Evolutionary conservation across 2,888 invertebrate species (phyloP), one percentile per base, ranked within the genome.

Genomic region (Euplagia quadripunctaria): DNA sequence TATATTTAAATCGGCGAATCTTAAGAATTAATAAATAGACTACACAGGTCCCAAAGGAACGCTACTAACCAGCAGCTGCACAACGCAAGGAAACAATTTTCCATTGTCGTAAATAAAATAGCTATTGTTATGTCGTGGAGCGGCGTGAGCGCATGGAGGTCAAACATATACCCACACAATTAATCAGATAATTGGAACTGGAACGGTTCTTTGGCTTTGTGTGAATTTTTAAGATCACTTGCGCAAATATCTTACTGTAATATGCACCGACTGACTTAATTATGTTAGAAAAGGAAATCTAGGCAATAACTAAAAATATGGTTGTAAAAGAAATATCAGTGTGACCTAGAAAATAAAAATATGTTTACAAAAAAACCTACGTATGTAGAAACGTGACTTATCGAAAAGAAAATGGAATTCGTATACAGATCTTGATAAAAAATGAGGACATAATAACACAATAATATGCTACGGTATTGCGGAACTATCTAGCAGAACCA

Each of bases 141-240:
- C 82, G 81, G 81, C 80, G 79, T 80, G 80, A 79, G 87, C 82
- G 85, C 87, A 91, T 91, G 90, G 91, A 93, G 93, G 93, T 92
- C 93, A 89, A 86, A 88, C 78, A 87, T 86, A 87, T 87, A 89
- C 91, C 88, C 89, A 91, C 89, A 89, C 90, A 88, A 90, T 90
- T 89, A 89, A 90, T 90, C 88, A 86, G 88, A 88, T 91, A 91
- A 90, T 91, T 89, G 87, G 84, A 84, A 85, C 84, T 86, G 86
- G 86, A 89, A 91, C 90, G 88, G 90, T 91, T 87, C 87, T 87
- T 87, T 87, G 83, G 86, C 88, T 89, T 84, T 84, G 84, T 84
- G 81, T 81, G 17, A 80, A 82, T 81, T 82, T 83, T 80, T 77
- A 80, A 73, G 12, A 77, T 80, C 80, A 85, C 80, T 80, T 79